phyloP scores from a whole-genome alignment of 2,113 vertebrate species.

The Chascanopsetta lugubris region DNA sequence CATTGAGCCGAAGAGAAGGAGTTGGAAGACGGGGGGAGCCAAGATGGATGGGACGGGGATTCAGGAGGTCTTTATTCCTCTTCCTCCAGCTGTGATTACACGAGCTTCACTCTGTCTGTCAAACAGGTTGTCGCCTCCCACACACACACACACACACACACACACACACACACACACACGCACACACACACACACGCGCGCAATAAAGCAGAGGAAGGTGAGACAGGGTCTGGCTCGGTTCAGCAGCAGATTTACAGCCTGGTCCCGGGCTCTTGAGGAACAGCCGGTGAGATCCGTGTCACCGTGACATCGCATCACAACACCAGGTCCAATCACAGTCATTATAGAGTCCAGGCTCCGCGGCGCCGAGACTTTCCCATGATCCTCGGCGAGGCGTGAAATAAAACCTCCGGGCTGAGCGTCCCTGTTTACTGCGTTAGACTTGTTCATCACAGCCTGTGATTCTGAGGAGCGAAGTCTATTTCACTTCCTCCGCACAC shows the following conservation, averaged over 20 bases:
- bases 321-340: conserved; percentile 4
- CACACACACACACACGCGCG: not conserved
- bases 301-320: not conserved
- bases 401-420: not conserved
- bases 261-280: conserved; percentile 31
- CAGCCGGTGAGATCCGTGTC: not conserved
- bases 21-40: not conserved
- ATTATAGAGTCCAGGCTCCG: not conserved
- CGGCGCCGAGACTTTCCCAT: not conserved
- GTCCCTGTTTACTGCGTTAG: not conserved
- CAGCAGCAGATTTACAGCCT: conserved; percentile 43
- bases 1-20: not conserved
- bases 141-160: not conserved
- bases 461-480: too few relatives aligned
- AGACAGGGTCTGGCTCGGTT: conserved; percentile 35
- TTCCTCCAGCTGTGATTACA: conserved; percentile 56
- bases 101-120: conserved; percentile 31
- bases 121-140: conserved; percentile 29
- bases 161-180: conserved; percentile 2
- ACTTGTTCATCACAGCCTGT: not conserved
- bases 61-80: conserved; percentile 43
- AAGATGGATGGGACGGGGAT: conserved; percentile 37
- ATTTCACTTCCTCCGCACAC: not conserved
- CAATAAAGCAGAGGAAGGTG: conserved; percentile 28
- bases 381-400: not conserved